These are phyloP conservation scores for Syngnathus floridae DNA, from an alignment of 2,113 vertebrate genomes.

Conservation along the genomic window DNA sequence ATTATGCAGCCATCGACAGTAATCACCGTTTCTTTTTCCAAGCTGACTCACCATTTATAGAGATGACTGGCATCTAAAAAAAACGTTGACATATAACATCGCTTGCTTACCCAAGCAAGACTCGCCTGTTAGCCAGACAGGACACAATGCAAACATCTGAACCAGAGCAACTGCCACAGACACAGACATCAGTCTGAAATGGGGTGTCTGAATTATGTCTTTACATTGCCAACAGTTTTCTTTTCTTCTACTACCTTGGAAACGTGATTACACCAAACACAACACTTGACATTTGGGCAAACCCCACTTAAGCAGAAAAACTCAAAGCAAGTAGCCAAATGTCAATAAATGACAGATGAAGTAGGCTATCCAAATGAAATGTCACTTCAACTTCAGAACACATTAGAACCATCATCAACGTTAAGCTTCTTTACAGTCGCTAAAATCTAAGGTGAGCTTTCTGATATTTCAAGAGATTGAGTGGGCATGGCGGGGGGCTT, in stretches of 20 bases:
- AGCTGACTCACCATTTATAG: slow-evolving; percentile 35
- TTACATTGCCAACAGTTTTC: neutral
- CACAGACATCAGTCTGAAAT: slow-evolving; percentile 8
- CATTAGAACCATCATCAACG: no score
- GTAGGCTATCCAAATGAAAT: neutral
- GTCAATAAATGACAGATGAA: neutral
- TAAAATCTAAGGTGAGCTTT: no score
- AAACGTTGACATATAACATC: slow-evolving; percentile 36
- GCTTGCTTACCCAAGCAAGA: slow-evolving; percentile 29
- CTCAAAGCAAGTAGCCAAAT: neutral
- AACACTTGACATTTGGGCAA: neutral
- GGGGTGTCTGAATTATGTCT: no score
- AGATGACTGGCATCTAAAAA: slow-evolving; percentile 20
- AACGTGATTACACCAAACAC: neutral
- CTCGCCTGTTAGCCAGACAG: slow-evolving; percentile 28
- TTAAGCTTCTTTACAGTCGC: no score
- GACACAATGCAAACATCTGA: slow-evolving; percentile 12
- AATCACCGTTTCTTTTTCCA: neutral
- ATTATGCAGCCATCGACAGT: slow-evolving; percentile 31
- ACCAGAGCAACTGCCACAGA: neutral
- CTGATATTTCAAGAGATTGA: no score
- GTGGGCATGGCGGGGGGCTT: no score
- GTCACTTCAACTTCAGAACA: neutral
- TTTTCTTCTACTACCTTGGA: neutral
- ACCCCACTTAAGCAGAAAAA: neutral